These are phyloP conservation scores for Tiliacea citrago DNA, from an alignment of 2,888 invertebrate genomes.

Conservation along the genomic window DNA sequence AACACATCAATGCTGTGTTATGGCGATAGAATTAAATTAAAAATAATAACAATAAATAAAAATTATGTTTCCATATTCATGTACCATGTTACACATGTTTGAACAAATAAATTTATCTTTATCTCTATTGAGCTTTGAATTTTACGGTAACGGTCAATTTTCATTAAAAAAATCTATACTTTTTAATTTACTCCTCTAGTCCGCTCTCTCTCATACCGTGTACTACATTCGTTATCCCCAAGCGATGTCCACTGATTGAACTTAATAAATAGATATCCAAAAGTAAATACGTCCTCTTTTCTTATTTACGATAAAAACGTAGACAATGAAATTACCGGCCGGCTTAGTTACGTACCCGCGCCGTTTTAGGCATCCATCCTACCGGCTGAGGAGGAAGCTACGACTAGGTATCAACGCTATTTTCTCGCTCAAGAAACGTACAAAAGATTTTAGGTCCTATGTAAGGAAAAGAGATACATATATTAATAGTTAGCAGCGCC, in stretches of 20 bases:
- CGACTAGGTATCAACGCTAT: background rate
- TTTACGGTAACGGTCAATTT: background rate
- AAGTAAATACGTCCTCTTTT: constrained; percentile 66
- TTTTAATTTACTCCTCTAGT: background rate
- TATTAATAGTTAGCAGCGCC: too few species aligned
- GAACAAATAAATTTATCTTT: too few species aligned
- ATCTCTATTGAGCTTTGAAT: background rate
- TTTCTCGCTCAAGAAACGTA: background rate
- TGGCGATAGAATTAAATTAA: too few species aligned
- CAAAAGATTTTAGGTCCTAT: background rate
- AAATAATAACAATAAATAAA: too few species aligned
- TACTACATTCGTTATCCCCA: constrained; percentile 72
- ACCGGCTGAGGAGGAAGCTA: background rate
- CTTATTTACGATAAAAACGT: constrained; percentile 64
- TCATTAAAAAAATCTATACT: too few species aligned
- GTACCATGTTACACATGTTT: too few species aligned
- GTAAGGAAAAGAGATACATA: too few species aligned
- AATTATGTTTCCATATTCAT: too few species aligned
- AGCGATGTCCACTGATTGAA: constrained; percentile 85
- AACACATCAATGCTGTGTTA: too few species aligned
- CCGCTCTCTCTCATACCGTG: constrained; percentile 63
- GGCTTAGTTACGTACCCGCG: constrained; percentile 41
- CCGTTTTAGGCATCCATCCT: constrained; percentile 14
- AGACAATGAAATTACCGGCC: constrained; percentile 58
- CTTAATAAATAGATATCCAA: constrained; percentile 84